Conservation (phyloP, 1,140 invertebrate species). For the Daktulosphaira vitifoliae region DNA sequence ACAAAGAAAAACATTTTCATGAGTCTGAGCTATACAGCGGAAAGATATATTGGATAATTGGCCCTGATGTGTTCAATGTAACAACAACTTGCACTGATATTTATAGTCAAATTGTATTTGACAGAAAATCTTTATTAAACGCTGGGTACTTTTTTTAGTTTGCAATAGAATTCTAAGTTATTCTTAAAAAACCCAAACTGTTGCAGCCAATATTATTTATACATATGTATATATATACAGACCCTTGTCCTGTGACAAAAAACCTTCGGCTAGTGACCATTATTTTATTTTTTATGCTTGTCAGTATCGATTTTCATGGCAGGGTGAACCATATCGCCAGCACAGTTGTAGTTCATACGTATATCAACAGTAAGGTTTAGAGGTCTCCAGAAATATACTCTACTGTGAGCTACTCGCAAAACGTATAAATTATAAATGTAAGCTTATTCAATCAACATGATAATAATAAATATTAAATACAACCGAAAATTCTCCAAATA, state of each 20-base stretch:
- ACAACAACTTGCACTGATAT: neutral
- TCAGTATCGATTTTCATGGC: neutral
- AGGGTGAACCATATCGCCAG: too few species aligned
- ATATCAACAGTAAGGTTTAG: too few species aligned
- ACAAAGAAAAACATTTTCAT: too few species aligned
- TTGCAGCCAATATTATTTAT: neutral
- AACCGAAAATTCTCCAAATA: too few species aligned
- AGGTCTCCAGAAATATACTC: too few species aligned
- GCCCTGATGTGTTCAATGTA: conserved; percentile 1
- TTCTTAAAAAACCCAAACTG: conserved; percentile 1
- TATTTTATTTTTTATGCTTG: neutral
- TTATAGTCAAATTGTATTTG: conserved; percentile 17
- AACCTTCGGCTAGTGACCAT: too few species aligned
- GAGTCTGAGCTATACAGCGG: neutral
- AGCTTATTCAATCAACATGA: too few species aligned
- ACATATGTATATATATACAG: neutral
- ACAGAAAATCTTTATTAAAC: conserved; percentile 29
- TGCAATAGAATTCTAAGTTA: neutral
- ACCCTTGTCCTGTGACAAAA: neutral
- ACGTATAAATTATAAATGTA: too few species aligned
- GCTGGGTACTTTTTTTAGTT: neutral
- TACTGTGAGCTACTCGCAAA: too few species aligned
- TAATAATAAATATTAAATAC: too few species aligned
- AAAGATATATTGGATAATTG: neutral
- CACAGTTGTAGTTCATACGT: too few species aligned